A percentile compares a stretch with the other conserved stretches of the same genome.
Conservation (phyloP, 1,140 invertebrate species). For the Bursaphelenchus mucronatus region DNA sequence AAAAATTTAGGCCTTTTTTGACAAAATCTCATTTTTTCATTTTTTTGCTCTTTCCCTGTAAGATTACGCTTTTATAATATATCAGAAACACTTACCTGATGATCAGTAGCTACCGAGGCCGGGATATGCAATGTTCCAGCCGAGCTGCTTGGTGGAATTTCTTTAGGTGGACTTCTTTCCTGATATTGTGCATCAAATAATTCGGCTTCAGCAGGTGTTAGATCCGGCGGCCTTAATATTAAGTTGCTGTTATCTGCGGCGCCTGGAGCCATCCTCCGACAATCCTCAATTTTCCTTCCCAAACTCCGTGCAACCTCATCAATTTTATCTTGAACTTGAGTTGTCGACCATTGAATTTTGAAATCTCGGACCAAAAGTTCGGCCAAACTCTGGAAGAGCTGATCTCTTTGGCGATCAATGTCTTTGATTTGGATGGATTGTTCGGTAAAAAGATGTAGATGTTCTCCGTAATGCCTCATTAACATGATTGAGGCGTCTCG, state of each 20-base stretch:
- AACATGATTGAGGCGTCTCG: conserved; percentile 1
- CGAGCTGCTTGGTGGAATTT: no score
- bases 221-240: conserved; percentile 2
- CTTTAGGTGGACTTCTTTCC: no score
- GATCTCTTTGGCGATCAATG: not conserved
- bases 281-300: conserved; percentile 13
- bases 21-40: no score
- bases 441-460: conserved; percentile 8
- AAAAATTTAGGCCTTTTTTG: no score
- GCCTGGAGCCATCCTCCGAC: not conserved
- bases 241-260: not conserved
- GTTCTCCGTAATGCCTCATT: conserved; percentile 5
- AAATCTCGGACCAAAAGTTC: conserved; percentile 4
- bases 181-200: conserved; percentile 15
- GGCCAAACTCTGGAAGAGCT: not conserved
- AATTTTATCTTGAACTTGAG: conserved; percentile 3
- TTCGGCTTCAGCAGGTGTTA: conserved; percentile 13
- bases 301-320: conserved; percentile 10
- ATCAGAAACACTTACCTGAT: no score
- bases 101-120: no score
- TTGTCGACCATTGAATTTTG: not conserved
- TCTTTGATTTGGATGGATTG: not conserved
- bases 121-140: no score
- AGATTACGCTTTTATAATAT: no score
- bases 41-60: no score